Evolutionary conservation across 2,113 vertebrate genomes (phyloP).

Genomic region (Rousettus leschenaultii): DNA sequence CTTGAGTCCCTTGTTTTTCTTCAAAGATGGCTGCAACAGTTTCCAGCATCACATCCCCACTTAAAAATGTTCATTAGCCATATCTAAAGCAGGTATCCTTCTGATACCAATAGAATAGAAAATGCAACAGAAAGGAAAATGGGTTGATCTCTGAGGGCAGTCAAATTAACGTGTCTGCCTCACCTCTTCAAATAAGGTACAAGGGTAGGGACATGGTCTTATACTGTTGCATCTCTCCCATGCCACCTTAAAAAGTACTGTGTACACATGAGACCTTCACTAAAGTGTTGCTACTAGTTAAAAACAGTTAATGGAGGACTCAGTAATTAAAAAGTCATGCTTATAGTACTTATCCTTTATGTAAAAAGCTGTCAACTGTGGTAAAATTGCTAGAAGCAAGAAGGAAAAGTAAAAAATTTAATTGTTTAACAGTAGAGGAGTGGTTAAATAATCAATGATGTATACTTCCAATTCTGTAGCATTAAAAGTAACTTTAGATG

Average conservation of each 20-base stretch:
- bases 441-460: not conserved
- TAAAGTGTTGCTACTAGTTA: not conserved
- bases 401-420: not conserved
- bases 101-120: not conserved
- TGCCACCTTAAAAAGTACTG: not conserved
- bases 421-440: not conserved
- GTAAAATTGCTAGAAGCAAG: not conserved
- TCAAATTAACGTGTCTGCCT: not conserved
- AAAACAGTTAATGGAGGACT: not conserved
- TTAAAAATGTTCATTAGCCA: not conserved
- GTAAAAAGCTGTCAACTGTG: not conserved
- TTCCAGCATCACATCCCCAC: not conserved
- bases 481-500: slow-evolving; percentile 10
- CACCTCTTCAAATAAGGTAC: not conserved
- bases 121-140: not conserved
- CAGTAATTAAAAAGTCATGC: not conserved
- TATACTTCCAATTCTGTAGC: not conserved
- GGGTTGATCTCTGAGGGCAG: not conserved
- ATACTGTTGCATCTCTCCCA: not conserved
- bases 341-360: not conserved
- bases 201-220: too few relatives aligned
- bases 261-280: not conserved
- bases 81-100: not conserved
- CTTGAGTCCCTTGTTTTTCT: not conserved
- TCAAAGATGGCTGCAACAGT: not conserved